Conservation (phyloP, 2,888 invertebrate genomes). For the Scrobipalpa costella region DNA sequence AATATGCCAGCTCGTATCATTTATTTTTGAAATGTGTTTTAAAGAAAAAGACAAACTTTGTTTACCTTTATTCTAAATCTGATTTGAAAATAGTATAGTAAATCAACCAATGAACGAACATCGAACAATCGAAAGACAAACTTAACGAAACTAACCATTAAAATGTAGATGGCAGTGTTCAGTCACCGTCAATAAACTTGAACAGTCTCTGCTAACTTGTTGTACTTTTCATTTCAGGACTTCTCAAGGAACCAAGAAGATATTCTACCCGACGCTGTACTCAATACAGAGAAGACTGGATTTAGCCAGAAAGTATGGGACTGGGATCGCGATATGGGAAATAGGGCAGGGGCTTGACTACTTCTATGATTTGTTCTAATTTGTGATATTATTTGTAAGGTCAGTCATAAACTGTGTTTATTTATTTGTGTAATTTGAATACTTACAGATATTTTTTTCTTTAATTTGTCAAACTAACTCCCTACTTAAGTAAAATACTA, state of each 20-base stretch:
- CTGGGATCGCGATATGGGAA: conserved; percentile 96
- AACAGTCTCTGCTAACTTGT: conserved; percentile 2
- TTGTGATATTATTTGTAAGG: conserved; percentile 67
- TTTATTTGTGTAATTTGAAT: not conserved
- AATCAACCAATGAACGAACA: too few species aligned
- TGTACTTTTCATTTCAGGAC: conserved; percentile 72
- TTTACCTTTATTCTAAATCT: too few species aligned
- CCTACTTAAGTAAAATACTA: not conserved
- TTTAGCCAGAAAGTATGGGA: conserved; percentile 88
- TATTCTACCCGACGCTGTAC: conserved; percentile 94
- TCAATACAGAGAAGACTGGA: conserved; percentile 91
- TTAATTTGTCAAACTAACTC: not conserved
- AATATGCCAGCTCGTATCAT: too few species aligned
- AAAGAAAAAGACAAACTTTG: too few species aligned
- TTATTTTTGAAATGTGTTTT: too few species aligned
- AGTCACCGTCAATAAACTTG: too few species aligned
- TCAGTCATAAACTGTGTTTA: conserved; percentile 45
- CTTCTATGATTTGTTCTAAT: conserved; percentile 89
- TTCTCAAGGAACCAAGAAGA: conserved; percentile 85
- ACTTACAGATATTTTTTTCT: not conserved
- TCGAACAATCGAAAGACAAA: too few species aligned
- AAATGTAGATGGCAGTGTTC: too few species aligned
- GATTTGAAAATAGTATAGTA: too few species aligned
- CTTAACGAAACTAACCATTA: too few species aligned
- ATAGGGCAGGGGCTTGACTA: conserved; percentile 97